Evolutionary conservation across 2,888 invertebrate genomes (phyloP).

Genomic region (Vandiemenella viatica): DNA sequence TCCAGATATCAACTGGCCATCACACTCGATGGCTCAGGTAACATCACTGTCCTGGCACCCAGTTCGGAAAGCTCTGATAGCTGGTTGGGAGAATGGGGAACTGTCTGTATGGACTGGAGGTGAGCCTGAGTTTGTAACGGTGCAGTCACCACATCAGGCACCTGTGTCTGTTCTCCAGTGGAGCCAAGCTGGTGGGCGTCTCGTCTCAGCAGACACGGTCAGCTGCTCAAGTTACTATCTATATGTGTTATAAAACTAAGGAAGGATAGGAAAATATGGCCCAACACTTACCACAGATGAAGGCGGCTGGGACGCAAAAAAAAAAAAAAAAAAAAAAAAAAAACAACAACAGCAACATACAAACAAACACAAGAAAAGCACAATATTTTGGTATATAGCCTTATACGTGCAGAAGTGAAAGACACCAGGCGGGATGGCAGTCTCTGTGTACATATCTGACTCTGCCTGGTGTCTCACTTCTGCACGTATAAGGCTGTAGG

Average conservation of each 20-base stretch:
- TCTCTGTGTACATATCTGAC: too few relatives aligned
- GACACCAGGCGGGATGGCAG: too few relatives aligned
- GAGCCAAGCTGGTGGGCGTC: constrained; percentile 68
- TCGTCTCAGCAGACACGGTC: constrained; percentile 74
- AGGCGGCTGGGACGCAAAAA: too few relatives aligned
- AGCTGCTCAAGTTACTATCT: too few relatives aligned
- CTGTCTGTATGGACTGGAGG: constrained; percentile 68
- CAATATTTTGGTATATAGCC: too few relatives aligned
- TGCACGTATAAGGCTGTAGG: too few relatives aligned
- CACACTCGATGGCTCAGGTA: constrained; percentile 61
- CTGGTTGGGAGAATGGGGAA: constrained; percentile 89
- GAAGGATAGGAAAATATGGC: too few relatives aligned
- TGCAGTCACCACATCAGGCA: constrained; percentile 39
- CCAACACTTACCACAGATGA: too few relatives aligned
- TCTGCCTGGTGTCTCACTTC: too few relatives aligned
- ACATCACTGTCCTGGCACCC: constrained; percentile 85
- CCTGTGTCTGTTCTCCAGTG: constrained; percentile 39
- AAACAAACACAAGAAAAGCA: neutral
- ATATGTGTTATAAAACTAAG: too few relatives aligned
- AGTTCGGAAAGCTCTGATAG: constrained; percentile 58
- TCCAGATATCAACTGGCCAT: constrained; percentile 59
- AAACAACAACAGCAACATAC: neutral
- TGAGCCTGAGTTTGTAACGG: constrained; percentile 44
- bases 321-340: too few relatives aligned
- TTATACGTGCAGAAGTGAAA: too few relatives aligned